Evolutionary conservation across 2,888 invertebrate genomes (phyloP).

Genomic region (Acanthosepion esculentum): DNA sequence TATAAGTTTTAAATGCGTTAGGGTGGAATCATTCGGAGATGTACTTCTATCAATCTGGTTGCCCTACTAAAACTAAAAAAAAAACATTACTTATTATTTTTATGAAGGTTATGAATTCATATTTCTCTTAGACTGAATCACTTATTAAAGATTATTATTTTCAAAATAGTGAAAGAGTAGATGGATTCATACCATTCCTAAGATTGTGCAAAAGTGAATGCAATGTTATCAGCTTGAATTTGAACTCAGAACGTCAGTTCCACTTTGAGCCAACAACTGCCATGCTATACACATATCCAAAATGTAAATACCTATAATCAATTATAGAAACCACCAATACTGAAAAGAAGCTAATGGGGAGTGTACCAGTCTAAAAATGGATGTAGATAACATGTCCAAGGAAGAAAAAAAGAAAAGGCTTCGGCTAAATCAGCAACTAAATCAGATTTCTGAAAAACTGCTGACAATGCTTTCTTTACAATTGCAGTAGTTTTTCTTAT

Average conservation of each 20-base stretch:
- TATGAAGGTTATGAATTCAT: no score
- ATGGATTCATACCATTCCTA: no score
- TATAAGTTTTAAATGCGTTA: background rate
- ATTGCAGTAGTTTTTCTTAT: background rate
- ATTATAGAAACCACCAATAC: background rate
- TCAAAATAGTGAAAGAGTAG: background rate
- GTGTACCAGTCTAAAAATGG: background rate
- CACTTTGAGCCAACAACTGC: no score
- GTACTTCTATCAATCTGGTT: no score
- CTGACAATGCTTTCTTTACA: background rate
- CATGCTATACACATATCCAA: no score
- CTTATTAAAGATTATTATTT: background rate
- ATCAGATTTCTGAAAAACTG: background rate
- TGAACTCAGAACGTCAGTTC: no score
- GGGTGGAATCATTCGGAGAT: background rate
- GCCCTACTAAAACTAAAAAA: no score
- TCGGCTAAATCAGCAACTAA: background rate
- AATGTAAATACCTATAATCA: no score
- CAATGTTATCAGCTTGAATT: no score
- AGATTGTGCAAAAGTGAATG: no score
- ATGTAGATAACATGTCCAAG: background rate
- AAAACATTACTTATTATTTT: no score
- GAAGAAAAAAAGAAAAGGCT: background rate
- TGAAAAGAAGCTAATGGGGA: background rate
- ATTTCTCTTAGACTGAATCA: background rate